A percentile compares a stretch with the other conserved stretches of the same genome.
These are phyloP conservation scores for Cromileptes altivelis DNA, from an alignment of 2,113 vertebrate species.

Conservation along the genomic window DNA sequence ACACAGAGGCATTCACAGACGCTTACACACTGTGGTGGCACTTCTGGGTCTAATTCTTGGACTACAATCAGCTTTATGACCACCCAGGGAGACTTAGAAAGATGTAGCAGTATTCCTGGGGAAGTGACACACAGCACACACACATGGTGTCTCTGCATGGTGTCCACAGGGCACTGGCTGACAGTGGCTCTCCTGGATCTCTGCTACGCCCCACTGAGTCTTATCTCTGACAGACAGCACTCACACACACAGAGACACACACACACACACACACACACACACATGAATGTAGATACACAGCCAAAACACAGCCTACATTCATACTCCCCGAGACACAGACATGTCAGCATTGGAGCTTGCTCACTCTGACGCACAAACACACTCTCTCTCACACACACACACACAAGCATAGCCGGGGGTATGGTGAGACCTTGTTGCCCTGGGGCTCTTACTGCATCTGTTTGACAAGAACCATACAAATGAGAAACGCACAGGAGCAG, in stretches of 20 bases:
- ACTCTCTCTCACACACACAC: constrained; percentile 21
- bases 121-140: constrained; percentile 23
- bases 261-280: constrained; percentile 20
- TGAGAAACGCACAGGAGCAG: constrained; percentile 55
- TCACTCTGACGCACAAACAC: neutral
- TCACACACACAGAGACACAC: constrained; percentile 54
- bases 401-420: constrained; percentile 43
- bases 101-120: constrained; percentile 33
- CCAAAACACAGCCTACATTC: constrained; percentile 15
- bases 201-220: constrained; percentile 70
- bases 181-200: constrained; percentile 67
- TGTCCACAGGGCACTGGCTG: constrained; percentile 54
- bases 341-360: constrained; percentile 19
- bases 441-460: constrained; percentile 65
- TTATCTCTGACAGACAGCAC: constrained; percentile 76
- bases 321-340: constrained; percentile 8
- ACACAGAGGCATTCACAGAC: constrained; percentile 26
- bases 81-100: constrained; percentile 58
- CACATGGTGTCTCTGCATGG: constrained; percentile 40
- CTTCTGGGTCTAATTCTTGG: constrained; percentile 64
- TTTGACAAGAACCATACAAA: constrained; percentile 66
- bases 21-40: constrained; percentile 34
- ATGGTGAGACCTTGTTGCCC: constrained; percentile 60
- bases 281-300: constrained; percentile 5
- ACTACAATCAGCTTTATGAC: constrained; percentile 65